phyloP scores from a whole-genome alignment of 2,113 vertebrate genomes.

The Ahaetulla prasina region DNA sequence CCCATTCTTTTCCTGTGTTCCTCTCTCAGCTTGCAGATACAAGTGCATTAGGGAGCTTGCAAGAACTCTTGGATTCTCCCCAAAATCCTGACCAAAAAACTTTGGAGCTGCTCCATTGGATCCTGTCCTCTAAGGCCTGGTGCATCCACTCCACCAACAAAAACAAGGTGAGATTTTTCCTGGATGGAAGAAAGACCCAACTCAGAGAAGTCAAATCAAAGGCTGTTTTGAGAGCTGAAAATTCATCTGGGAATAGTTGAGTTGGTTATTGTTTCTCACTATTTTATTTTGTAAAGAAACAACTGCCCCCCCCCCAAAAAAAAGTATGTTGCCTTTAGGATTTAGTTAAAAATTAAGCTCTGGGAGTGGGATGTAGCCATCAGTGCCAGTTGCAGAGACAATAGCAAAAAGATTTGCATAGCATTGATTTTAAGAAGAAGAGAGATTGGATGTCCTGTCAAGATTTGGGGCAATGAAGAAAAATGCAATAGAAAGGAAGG shows the following conservation, averaged over 20 bases:
- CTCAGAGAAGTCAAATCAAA: neutral
- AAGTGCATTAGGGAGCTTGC: constrained; percentile 78
- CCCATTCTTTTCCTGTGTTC: neutral
- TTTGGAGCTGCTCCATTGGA: constrained; percentile 87
- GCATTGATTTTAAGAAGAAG: neutral
- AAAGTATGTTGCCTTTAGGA: neutral
- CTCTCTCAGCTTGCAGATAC: constrained; percentile 80
- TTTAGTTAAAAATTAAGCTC: neutral
- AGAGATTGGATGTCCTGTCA: neutral
- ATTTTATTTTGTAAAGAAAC: neutral
- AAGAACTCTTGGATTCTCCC: constrained; percentile 77
- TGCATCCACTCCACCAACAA: constrained; percentile 84
- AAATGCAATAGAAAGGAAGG: neutral
- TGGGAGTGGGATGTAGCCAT: neutral
- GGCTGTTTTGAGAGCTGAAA: neutral
- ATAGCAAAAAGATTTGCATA: neutral
- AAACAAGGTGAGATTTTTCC: constrained; percentile 75
- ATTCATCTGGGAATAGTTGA: neutral
- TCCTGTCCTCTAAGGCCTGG: constrained; percentile 88
- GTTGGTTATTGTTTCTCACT: neutral
- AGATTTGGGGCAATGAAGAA: neutral
- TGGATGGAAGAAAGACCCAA: neutral
- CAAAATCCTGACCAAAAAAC: constrained; percentile 69
- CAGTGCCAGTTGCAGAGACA: neutral
- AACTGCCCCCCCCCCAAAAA: rapidly evolving